Evolutionary conservation across 2,888 invertebrate genomes (phyloP).

Genomic region (Dione juno): DNA sequence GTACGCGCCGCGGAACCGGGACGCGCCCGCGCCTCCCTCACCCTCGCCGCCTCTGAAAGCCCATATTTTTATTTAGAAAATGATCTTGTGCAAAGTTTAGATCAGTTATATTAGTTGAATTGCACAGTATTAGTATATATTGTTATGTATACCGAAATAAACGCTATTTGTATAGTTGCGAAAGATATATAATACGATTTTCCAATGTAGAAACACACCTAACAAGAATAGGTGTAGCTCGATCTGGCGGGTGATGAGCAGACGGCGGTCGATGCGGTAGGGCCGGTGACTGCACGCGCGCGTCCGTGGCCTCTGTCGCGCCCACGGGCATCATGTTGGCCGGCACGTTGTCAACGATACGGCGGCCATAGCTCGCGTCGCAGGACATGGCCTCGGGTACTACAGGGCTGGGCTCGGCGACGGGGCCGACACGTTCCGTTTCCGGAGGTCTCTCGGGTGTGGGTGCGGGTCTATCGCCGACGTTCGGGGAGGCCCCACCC

Average conservation of each 20-base stretch:
- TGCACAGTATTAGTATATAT: too few species aligned
- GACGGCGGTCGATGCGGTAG: slow-evolving; percentile 73
- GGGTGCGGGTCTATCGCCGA: slow-evolving; percentile 38
- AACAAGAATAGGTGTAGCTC: slow-evolving; percentile 71
- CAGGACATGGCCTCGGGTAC: slow-evolving; percentile 50
- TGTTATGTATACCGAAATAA: too few species aligned
- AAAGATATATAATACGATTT: too few species aligned
- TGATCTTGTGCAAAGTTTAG: too few species aligned
- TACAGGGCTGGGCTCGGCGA: slow-evolving; percentile 43
- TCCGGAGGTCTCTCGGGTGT: slow-evolving; percentile 32
- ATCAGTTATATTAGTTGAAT: too few species aligned
- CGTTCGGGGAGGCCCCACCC: slow-evolving; percentile 43
- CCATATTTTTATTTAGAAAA: too few species aligned
- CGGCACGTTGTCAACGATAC: slow-evolving; percentile 60
- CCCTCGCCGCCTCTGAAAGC: slow-evolving; percentile 48
- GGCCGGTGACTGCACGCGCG: slow-evolving; percentile 75
- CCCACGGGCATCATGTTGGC: slow-evolving; percentile 68
- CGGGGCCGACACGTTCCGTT: slow-evolving; percentile 32
- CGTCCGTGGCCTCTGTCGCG: slow-evolving; percentile 72
- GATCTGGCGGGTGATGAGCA: slow-evolving; percentile 63
- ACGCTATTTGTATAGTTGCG: too few species aligned
- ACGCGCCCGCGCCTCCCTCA: slow-evolving; percentile 50
- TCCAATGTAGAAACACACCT: slow-evolving; percentile 52
- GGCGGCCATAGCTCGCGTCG: slow-evolving; percentile 50
- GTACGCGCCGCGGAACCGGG: slow-evolving; percentile 56